phyloP scores from a whole-genome alignment of 2,113 vertebrate species.

The Asarcornis scutulata region DNA sequence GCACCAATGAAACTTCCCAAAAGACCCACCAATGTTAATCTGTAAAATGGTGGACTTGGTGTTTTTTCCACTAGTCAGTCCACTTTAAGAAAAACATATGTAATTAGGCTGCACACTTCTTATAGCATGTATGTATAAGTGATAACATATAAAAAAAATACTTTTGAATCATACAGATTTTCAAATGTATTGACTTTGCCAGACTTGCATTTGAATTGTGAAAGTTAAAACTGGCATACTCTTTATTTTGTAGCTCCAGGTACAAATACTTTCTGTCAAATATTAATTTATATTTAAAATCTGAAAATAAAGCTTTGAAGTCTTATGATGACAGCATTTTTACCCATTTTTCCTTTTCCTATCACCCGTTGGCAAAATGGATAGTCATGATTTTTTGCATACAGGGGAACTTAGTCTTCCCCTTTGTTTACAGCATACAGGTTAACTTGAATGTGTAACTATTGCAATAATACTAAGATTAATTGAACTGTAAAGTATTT shows the following conservation, averaged over 20 bases:
- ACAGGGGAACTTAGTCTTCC: background rate
- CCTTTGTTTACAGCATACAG: background rate
- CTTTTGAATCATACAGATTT: background rate
- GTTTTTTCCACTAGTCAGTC: background rate
- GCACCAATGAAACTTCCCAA: background rate
- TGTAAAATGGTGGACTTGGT: background rate
- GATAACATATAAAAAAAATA: background rate
- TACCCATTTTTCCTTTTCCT: background rate
- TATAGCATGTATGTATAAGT: background rate
- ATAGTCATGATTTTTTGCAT: background rate
- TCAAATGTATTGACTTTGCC: accelerated
- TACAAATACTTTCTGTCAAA: background rate
- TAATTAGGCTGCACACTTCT: background rate
- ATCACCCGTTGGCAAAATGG: background rate
- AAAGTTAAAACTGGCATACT: background rate
- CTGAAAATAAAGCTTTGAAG: background rate
- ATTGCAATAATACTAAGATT: background rate
- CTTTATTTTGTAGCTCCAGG: background rate
- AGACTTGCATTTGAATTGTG: background rate
- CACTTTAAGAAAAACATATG: background rate
- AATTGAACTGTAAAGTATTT: background rate
- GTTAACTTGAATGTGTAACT: background rate
- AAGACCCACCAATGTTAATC: background rate
- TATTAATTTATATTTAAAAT: background rate
- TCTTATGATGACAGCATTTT: background rate